Base-by-base conservation (phyloP, 2,888 invertebrate species). In the Cataglyphis livida region DNA sequence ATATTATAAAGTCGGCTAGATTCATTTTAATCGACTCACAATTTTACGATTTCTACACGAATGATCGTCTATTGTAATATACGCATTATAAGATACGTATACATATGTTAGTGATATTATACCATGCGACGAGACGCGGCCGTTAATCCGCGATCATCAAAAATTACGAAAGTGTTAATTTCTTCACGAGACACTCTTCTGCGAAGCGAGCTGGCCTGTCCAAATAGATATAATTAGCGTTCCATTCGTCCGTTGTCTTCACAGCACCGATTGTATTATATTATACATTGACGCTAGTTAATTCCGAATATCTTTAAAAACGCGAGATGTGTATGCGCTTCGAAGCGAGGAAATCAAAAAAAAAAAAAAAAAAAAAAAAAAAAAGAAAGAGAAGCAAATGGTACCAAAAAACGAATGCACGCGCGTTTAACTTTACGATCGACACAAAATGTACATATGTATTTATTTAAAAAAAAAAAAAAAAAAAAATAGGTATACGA, bases 31-130 rank as follows among this genome's bases (percentile, higher is more conserved):
- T 91, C 90, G 84, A 87, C 84, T 81, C 87, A 83, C 85, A 71
- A 84, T 90, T 87, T 89, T 86, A 85, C 88, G 82, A 89, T 91
- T 90, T 90, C 85, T 90, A 88, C 85, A 81, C 86, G 82, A 74
- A 89, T 83, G 86, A 85, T 87, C 86, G 88, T 90, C 86, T 90
- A 87, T 84, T 89, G 90, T 90, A 90, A 87, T 87, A 87, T 88
- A 88, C 81, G 81, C 84, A 85, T 87, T 83, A 86, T 85, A 87
- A 83, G 74, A 88, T 84, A 87, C 84, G 84, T 85, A 89, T 87
- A 86, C 87, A 81, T 86, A 85, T 85, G 85, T 87, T 87, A 86
- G 87, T 76, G 87, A 88, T 90, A 90, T 84, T 84, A 82, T 82
- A 85, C 59, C 87, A 78, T 86, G 68, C 83, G 70, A 83, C 84